Evolutionary conservation across 2,113 vertebrate species (phyloP), one percentile per base, ranked within the genome.

Genomic region (Caranx ignobilis): DNA sequence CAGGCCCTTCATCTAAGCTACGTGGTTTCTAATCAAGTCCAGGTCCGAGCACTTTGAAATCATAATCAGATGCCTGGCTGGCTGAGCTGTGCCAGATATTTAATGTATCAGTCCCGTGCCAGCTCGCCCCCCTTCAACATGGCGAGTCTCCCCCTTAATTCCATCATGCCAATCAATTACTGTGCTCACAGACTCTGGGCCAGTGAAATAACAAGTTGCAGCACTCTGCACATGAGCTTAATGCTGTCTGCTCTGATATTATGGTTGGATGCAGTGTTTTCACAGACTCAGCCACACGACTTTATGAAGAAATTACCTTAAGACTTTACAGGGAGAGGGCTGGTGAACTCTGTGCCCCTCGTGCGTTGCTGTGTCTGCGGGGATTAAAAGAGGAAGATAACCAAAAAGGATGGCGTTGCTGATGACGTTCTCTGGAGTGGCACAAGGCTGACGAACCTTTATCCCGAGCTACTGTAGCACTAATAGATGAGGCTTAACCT

Each of bases 401-500:
- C 70, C 71, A 52, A 75, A 75, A 69, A 83, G 77, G 80, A 85
- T 71, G 10, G 71, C 73, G 18, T 34, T 72, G 61, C 70, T 70
- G 84, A 55, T 80, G 87, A 82, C 61, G 69, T 82, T 83, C 87
- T 64, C 81, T 75, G 83, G 74, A 71, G 84, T 81, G 74, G 87
- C 85, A 66, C 55, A 45, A 78, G 87, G 72, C 75, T 88, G 86
- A 80, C 70, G 79, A 86, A 83, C 82, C 70, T 79, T 89, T 84
- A 87, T 90, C 87, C 85, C 16, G 12, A 78, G 76, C 86, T 75
- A 79, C 86, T 73, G 91, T 70, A 76, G 70, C 75, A 79, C 85
- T 93, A 86, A 92, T 83, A 79, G 88, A 89, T 67, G 81, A 83
- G 85, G 90, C 89, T 94, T 93, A 92, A 93, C 90, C 79, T 84